A percentile compares a stretch with the other conserved stretches of the same genome.
Conservation (phyloP, 2,888 invertebrate species). For the Koerneria pararmatus region DNA sequence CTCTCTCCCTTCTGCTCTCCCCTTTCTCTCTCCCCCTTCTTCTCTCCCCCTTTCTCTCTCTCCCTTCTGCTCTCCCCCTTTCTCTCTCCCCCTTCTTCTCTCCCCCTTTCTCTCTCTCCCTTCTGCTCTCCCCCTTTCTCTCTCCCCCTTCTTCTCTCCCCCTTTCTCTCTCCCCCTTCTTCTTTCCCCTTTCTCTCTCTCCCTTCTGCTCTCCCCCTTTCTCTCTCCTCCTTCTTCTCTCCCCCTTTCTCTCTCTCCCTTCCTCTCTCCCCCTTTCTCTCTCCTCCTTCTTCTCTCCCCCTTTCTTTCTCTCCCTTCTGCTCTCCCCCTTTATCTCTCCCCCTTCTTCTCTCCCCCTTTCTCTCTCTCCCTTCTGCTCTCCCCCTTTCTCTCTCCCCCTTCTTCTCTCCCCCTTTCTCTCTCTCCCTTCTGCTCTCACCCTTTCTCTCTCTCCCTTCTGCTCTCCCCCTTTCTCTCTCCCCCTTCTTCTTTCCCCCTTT, state of each 20-base stretch:
- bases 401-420: neutral
- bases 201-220: too few species aligned
- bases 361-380: conserved; percentile 16
- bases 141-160: conserved; percentile 5
- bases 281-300: neutral
- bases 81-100: too few species aligned
- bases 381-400: neutral
- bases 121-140: conserved; percentile 7
- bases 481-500: conserved; percentile 6
- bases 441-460: neutral
- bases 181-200: too few species aligned
- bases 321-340: neutral
- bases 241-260: neutral
- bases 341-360: neutral
- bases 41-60: neutral
- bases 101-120: neutral
- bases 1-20: conserved; percentile 7
- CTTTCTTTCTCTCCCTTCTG: neutral
- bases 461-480: conserved; percentile 2
- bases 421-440: too few species aligned
- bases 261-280: neutral
- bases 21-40: neutral
- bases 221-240: too few species aligned
- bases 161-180: neutral
- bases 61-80: too few species aligned